A percentile compares a stretch with the other conserved stretches of the same genome.
These are phyloP conservation scores for Strigamia transsilvanica DNA, from an alignment of 2,888 invertebrate species.

Conservation along the genomic window DNA sequence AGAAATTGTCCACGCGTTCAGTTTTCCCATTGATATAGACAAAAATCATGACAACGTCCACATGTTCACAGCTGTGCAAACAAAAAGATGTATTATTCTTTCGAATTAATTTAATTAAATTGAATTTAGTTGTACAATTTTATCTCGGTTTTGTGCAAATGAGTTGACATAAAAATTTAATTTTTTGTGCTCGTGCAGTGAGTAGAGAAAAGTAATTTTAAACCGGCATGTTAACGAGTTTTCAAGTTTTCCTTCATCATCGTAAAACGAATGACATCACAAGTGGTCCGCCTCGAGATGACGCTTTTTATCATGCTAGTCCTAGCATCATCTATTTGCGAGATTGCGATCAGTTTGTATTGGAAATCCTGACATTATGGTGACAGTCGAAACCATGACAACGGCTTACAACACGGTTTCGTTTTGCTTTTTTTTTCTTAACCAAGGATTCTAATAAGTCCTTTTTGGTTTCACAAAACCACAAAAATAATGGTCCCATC, in stretches of 20 bases:
- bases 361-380: constrained; percentile 11
- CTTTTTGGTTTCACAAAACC: neutral
- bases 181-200: neutral
- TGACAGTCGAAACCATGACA: constrained; percentile 3
- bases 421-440: neutral
- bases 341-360: constrained; percentile 5
- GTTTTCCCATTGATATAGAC: constrained; percentile 82
- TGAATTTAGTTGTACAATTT: neutral
- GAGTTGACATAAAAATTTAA: neutral
- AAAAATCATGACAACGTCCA: constrained; percentile 82
- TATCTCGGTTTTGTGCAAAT: neutral
- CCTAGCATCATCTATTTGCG: neutral
- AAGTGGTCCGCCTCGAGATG: neutral
- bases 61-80: constrained; percentile 74
- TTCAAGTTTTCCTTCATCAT: constrained; percentile 1
- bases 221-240: neutral
- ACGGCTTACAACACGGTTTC: neutral
- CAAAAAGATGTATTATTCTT: constrained; percentile 2
- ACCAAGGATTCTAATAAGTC: neutral
- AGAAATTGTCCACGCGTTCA: constrained; percentile 87
- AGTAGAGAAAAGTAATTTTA: neutral
- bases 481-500: neutral
- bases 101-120: neutral
- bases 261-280: neutral
- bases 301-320: neutral